phyloP scores from a whole-genome alignment of 2,113 vertebrate genomes.

The Blennius ocellaris region DNA sequence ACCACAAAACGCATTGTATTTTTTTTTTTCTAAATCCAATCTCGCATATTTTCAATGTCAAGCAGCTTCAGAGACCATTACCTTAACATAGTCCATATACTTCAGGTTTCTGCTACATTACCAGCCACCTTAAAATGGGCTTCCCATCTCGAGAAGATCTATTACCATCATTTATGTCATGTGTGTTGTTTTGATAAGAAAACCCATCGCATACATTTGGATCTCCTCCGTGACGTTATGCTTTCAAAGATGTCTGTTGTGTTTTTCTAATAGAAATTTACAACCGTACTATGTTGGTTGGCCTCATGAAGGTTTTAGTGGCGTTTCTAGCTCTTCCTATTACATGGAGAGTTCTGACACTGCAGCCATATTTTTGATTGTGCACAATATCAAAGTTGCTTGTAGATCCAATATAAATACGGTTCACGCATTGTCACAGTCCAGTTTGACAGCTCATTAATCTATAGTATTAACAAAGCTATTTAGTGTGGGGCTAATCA shows the following conservation, averaged over 20 bases:
- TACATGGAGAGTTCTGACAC: constrained; percentile 12
- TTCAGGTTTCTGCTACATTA: neutral
- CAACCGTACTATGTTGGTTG: constrained; percentile 6
- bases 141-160: neutral
- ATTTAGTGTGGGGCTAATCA: constrained; percentile 33
- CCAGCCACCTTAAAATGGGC: neutral
- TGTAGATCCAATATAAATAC: constrained; percentile 32
- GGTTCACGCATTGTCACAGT: constrained; percentile 11
- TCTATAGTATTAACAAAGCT: constrained; percentile 42
- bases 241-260: neutral
- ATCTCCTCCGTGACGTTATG: neutral
- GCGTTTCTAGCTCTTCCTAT: constrained; percentile 8
- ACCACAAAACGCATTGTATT: constrained; percentile 12
- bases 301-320: constrained; percentile 12
- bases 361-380: constrained; percentile 11
- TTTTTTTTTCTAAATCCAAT: constrained; percentile 10
- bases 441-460: constrained; percentile 9
- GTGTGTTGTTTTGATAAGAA: constrained; percentile 14
- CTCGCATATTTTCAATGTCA: neutral
- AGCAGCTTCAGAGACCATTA: neutral
- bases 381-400: constrained; percentile 4
- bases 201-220: neutral
- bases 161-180: neutral
- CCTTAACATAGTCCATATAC: constrained; percentile 1
- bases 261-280: constrained; percentile 2